These are phyloP conservation scores for Nomada fabriciana DNA, from an alignment of 2,888 invertebrate species.

Conservation along the genomic window DNA sequence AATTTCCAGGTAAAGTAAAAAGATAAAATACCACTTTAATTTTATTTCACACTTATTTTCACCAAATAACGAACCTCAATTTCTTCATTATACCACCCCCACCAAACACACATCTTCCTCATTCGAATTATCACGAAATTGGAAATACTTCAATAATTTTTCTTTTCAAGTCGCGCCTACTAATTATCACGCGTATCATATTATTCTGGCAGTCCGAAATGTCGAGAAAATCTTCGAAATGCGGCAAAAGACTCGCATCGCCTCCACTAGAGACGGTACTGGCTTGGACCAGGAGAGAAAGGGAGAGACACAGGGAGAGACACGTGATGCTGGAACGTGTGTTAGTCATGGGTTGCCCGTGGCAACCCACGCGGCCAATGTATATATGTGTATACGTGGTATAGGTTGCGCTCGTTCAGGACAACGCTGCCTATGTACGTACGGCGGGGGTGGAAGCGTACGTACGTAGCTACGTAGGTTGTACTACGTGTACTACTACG, in stretches of 20 bases:
- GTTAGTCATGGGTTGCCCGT: conserved; percentile 81
- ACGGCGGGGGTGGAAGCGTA: conserved; percentile 26
- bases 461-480: conserved; percentile 45
- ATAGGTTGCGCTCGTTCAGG: conserved; percentile 65
- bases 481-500: conserved; percentile 59
- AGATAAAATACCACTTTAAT: too few species aligned
- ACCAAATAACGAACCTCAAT: too few species aligned
- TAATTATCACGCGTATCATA: too few species aligned
- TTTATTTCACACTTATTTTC: too few species aligned
- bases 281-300: conserved; percentile 53
- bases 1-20: too few species aligned
- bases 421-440: conserved; percentile 39
- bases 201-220: too few species aligned
- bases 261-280: conserved; percentile 49
- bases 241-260: neutral
- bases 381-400: conserved; percentile 35
- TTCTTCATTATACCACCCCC: too few species aligned
- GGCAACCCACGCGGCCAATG: conserved; percentile 80
- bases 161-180: too few species aligned
- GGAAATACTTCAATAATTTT: too few species aligned
- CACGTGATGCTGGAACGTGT: conserved; percentile 71
- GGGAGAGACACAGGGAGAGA: conserved; percentile 42
- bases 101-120: too few species aligned
- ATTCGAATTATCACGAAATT: too few species aligned
- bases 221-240: neutral